Percentiles rank a stretch among this genome's conserved stretches.
Conservation (phyloP, 2,888 invertebrate genomes). For the Fragum whitleyi region DNA sequence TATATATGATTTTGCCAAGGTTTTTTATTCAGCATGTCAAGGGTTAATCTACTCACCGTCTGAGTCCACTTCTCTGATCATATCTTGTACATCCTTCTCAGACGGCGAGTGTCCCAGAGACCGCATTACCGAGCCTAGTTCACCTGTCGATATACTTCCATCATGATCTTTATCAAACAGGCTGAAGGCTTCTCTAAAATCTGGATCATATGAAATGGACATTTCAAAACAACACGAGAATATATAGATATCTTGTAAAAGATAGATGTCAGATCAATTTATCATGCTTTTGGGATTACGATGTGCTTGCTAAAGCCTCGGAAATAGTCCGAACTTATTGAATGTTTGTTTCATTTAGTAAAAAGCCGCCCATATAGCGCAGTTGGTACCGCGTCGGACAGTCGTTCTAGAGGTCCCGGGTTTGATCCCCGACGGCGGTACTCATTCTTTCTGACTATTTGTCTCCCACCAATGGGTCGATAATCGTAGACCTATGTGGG, state of each 20-base stretch:
- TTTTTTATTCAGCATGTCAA: too few relatives aligned
- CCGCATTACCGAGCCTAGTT: slow-evolving; percentile 13
- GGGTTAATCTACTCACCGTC: slow-evolving; percentile 18
- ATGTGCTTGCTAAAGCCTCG: too few relatives aligned
- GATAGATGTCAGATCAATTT: background rate
- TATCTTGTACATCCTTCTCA: slow-evolving; percentile 8
- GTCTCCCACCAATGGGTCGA: too few relatives aligned
- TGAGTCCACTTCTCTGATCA: slow-evolving; percentile 18
- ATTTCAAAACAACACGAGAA: background rate
- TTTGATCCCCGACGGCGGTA: too few relatives aligned
- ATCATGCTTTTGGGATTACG: background rate
- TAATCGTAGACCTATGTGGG: too few relatives aligned
- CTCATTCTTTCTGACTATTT: too few relatives aligned
- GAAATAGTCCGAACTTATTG: too few relatives aligned
- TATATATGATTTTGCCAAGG: too few relatives aligned
- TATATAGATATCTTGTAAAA: background rate
- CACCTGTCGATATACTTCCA: slow-evolving; percentile 20
- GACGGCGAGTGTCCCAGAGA: slow-evolving; percentile 21
- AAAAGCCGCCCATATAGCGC: too few relatives aligned
- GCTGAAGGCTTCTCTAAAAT: slow-evolving; percentile 15
- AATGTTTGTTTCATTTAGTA: too few relatives aligned
- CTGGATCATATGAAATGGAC: background rate
- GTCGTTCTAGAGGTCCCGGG: too few relatives aligned
- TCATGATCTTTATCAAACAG: slow-evolving; percentile 24
- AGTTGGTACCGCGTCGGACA: too few relatives aligned